These are phyloP conservation scores for Larimichthys crocea DNA, from an alignment of 2,113 vertebrate genomes.

Conservation along the genomic window DNA sequence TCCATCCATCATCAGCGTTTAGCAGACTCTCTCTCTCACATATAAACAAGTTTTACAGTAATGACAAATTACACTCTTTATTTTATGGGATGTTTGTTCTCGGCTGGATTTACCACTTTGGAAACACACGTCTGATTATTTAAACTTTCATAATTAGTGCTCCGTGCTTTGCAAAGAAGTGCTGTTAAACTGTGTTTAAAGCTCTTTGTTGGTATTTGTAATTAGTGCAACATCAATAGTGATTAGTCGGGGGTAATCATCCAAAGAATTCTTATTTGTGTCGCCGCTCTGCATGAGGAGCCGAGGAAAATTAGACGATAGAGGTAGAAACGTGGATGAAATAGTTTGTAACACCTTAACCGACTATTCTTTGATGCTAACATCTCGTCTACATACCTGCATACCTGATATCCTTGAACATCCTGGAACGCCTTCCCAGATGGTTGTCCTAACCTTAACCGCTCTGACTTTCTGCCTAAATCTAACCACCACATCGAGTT, in stretches of 20 bases:
- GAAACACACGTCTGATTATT: constrained; percentile 3
- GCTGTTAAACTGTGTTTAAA: constrained; percentile 19
- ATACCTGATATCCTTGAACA: no score
- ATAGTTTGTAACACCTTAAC: background rate
- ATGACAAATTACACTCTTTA: constrained; percentile 56
- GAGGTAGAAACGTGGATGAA: background rate
- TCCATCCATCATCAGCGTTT: constrained; percentile 64
- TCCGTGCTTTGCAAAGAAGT: constrained; percentile 2
- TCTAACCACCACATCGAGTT: no score
- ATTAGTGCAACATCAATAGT: constrained; percentile 37
- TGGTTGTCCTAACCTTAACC: no score
- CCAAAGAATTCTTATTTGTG: constrained; percentile 49
- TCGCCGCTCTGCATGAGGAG: constrained; percentile 40
- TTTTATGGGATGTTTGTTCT: constrained; percentile 36
- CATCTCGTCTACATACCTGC: no score
- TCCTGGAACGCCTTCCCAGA: no score
- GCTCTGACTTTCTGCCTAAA: no score
- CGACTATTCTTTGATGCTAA: no score
- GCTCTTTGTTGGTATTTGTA: constrained; percentile 27
- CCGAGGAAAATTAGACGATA: constrained; percentile 30
- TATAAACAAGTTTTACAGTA: constrained; percentile 47
- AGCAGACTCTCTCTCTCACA: constrained; percentile 25
- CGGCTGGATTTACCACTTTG: constrained; percentile 12
- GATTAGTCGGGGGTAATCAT: constrained; percentile 55
- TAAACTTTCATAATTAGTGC: constrained; percentile 5